Evolutionary conservation across 2,113 vertebrate species (phyloP).

Genomic region (Triplophysa siluroides): DNA sequence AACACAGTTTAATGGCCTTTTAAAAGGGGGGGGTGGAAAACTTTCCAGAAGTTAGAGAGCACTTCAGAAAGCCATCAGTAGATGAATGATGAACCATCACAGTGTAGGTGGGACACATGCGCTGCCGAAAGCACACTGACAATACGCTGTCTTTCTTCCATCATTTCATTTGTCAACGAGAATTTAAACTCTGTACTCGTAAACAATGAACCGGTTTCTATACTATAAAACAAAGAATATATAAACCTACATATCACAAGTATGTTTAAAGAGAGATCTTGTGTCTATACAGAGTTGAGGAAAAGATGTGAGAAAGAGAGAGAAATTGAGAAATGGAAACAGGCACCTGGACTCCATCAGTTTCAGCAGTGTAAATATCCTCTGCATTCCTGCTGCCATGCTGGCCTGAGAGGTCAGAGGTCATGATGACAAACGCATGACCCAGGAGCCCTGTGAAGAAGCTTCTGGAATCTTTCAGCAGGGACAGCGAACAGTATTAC

Average conservation of each 20-base stretch:
- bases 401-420: conserved; percentile 94
- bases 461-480: conserved; percentile 96
- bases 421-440: conserved; percentile 91
- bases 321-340: conserved; percentile 53
- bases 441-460: conserved; percentile 85
- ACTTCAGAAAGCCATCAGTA: conserved; percentile 67
- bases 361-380: conserved; percentile 96
- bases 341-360: conserved; percentile 98
- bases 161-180: not conserved
- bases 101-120: conserved; percentile 28
- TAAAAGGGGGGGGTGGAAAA: conserved; percentile 64
- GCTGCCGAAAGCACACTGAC: not conserved
- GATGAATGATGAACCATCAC: conserved; percentile 62
- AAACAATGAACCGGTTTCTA: too few species aligned
- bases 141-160: not conserved
- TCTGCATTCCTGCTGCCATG: conserved; percentile 90
- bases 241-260: not conserved
- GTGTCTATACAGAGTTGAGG: not conserved
- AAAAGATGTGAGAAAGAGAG: conserved; percentile 59
- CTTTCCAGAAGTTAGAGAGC: conserved; percentile 75
- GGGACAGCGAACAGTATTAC: conserved; percentile 79
- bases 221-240: too few species aligned
- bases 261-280: not conserved
- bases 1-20: conserved; percentile 77
- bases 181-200: too few species aligned